Evolutionary conservation across 2,888 invertebrate species (phyloP).

Genomic region (Bellardia bayeri): DNA sequence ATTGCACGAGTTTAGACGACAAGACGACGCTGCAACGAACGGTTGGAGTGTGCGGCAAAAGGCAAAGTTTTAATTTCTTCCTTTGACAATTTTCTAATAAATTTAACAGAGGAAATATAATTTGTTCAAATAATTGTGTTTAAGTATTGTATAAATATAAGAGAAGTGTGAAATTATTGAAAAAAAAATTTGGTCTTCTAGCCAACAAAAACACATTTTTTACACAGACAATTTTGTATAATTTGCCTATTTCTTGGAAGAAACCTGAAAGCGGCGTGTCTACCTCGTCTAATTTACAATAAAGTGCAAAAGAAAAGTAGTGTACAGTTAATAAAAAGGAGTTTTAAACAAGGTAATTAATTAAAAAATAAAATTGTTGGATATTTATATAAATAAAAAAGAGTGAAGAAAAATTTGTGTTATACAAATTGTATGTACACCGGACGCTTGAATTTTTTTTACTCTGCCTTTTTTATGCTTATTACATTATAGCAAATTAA

Average conservation of each 20-base stretch:
- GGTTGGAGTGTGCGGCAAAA: slow-evolving; percentile 61
- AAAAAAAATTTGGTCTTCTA: background rate
- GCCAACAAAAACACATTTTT: background rate
- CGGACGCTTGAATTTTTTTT: slow-evolving; percentile 41
- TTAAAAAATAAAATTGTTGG: background rate
- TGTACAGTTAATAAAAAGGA: background rate
- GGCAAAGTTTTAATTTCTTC: slow-evolving; percentile 18
- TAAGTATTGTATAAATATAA: background rate
- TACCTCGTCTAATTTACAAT: slow-evolving; percentile 10
- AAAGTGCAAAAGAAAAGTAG: background rate
- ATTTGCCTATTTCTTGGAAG: background rate
- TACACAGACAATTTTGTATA: slow-evolving; percentile 18
- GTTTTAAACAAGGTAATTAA: background rate
- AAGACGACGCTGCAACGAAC: slow-evolving; percentile 68
- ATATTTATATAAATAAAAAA: background rate
- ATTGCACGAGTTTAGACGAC: slow-evolving; percentile 50
- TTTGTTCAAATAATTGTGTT: slow-evolving; percentile 51
- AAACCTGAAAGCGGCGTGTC: slow-evolving; percentile 41
- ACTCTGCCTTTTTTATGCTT: background rate
- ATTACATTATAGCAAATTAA: slow-evolving; percentile 68
- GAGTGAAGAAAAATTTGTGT: background rate
- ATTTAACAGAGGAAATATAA: background rate
- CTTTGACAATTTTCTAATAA: slow-evolving; percentile 10
- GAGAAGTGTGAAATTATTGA: background rate
- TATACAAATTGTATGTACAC: slow-evolving; percentile 51